phyloP scores from a whole-genome alignment of 2,113 vertebrate genomes.

The Limanda limanda region DNA sequence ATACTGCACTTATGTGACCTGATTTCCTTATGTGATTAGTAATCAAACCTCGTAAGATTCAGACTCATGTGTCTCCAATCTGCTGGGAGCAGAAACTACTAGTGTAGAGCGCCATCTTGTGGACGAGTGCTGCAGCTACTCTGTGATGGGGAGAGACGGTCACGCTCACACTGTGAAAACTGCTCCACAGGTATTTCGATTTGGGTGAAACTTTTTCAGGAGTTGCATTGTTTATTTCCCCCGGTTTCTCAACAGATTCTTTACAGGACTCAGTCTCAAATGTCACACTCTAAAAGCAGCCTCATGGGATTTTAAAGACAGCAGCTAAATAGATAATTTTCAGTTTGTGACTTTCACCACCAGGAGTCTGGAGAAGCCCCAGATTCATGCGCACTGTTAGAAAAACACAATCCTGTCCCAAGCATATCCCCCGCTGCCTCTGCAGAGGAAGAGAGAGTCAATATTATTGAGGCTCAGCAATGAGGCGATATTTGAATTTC shows the following conservation, averaged over 20 bases:
- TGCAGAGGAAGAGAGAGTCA: constrained; percentile 65
- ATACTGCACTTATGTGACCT: too few species aligned
- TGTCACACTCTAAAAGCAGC: neutral
- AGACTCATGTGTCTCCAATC: too few species aligned
- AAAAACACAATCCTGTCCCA: constrained; percentile 39
- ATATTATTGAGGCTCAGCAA: constrained; percentile 68
- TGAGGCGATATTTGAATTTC: constrained; percentile 79
- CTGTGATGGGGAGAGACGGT: too few species aligned
- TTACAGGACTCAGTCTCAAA: neutral
- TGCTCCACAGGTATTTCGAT: neutral
- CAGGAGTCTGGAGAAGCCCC: neutral
- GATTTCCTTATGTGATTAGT: neutral
- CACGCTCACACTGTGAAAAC: neutral
- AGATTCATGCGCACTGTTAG: constrained; percentile 7
- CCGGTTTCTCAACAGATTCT: neutral
- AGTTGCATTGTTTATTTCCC: neutral
- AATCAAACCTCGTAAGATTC: neutral
- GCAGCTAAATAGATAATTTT: neutral
- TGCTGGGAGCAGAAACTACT: neutral
- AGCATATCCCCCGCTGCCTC: constrained; percentile 52
- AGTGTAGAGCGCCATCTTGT: constrained; percentile 55
- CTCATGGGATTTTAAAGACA: neutral
- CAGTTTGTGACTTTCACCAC: neutral
- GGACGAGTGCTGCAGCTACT: constrained; percentile 23
- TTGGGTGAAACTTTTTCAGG: neutral